Conservation (phyloP, 2,797 vertebrate species). For the Eulemur coronatus region DNA sequence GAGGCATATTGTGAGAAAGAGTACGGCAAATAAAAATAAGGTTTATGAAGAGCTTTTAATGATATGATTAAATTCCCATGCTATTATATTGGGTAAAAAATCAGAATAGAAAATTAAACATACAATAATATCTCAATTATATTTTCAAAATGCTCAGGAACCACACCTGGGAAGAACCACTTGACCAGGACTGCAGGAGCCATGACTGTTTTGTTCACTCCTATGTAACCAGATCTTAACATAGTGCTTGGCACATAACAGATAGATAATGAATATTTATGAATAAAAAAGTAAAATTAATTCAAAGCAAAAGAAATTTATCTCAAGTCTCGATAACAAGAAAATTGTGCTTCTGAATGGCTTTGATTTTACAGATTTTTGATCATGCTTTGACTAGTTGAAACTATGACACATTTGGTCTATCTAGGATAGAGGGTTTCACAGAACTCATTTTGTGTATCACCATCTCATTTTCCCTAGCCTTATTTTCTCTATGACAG, state of each 20-base stretch:
- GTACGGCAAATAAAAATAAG: background rate
- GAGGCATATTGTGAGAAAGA: background rate
- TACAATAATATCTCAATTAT: background rate
- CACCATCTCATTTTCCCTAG: background rate
- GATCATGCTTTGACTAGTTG: background rate
- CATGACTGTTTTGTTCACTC: background rate
- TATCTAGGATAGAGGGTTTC: background rate
- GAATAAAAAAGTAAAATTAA: background rate
- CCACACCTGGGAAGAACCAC: background rate
- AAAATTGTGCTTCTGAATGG: background rate
- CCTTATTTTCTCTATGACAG: background rate
- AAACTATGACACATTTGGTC: background rate
- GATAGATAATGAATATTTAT: background rate
- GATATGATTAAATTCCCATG: background rate
- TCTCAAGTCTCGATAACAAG: background rate
- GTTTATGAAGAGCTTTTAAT: background rate
- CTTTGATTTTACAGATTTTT: background rate
- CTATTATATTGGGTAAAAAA: slow-evolving; percentile 23
- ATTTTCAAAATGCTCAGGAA: slow-evolving; percentile 5
- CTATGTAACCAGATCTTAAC: background rate
- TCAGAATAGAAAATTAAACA: background rate
- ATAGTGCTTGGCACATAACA: background rate
- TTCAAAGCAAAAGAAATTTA: background rate
- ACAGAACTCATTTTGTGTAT: background rate
- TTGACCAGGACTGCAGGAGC: background rate